Conservation (phyloP, 2,888 invertebrate species). For the Cephus pygmeus region DNA sequence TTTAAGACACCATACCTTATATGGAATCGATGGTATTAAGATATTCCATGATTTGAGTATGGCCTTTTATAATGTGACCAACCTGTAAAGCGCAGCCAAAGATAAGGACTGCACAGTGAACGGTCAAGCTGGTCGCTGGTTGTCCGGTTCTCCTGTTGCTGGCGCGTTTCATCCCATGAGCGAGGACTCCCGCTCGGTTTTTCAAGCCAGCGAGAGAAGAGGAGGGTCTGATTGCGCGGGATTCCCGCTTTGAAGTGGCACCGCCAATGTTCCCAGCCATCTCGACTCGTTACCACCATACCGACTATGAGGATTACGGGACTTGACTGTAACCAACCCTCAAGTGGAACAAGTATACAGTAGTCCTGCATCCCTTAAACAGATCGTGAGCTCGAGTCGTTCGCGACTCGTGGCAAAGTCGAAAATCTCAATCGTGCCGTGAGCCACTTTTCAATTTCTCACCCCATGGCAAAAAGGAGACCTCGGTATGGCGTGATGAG, state of each 20-base stretch:
- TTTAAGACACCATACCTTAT: not conserved
- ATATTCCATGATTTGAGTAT: not conserved
- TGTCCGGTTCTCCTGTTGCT: conserved; percentile 3
- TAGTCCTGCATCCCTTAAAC: not conserved
- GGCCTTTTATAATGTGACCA: not conserved
- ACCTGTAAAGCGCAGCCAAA: not conserved
- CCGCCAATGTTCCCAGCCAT: conserved; percentile 59
- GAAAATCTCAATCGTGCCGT: conserved; percentile 42
- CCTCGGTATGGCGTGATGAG: conserved; percentile 22
- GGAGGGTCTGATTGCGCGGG: conserved; percentile 60
- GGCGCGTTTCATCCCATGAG: not conserved
- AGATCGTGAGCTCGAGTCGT: not conserved
- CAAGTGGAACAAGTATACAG: not conserved
- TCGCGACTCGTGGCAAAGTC: conserved; percentile 12
- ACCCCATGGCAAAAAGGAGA: conserved; percentile 27
- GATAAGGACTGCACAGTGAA: not conserved
- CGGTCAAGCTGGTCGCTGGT: not conserved
- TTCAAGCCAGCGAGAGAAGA: conserved; percentile 48
- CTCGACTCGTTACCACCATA: conserved; percentile 60
- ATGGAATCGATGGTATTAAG: not conserved
- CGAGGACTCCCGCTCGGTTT: conserved; percentile 46
- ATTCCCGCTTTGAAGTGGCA: conserved; percentile 63
- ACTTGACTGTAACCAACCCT: not conserved
- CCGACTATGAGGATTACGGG: not conserved
- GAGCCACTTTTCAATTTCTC: conserved; percentile 48